Evolutionary conservation across 2,888 invertebrate genomes (phyloP).

Genomic region (Hirtodrosophila duncani): DNA sequence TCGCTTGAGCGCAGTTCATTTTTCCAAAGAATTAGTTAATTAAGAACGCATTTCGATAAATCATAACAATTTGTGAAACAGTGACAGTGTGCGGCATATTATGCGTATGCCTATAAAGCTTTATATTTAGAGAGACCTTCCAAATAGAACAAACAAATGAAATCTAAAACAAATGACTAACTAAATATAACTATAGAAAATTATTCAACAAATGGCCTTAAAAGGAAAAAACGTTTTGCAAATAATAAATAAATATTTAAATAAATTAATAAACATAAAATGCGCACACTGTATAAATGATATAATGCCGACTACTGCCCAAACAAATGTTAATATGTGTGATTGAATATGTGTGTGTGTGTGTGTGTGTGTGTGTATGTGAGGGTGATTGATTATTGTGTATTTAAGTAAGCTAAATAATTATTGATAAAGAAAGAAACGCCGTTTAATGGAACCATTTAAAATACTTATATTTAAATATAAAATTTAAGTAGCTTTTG

Average conservation of each 20-base stretch:
- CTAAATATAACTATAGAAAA: constrained; percentile 12
- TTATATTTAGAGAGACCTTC: constrained; percentile 50
- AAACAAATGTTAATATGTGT: constrained; percentile 32
- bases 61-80: constrained; percentile 36
- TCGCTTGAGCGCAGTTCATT: constrained; percentile 54
- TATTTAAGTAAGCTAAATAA: constrained; percentile 34
- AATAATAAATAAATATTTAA: constrained; percentile 20
- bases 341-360: constrained; percentile 1
- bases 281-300: constrained; percentile 60
- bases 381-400: background rate
- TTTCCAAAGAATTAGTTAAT: constrained; percentile 30
- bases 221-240: constrained; percentile 49
- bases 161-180: constrained; percentile 14
- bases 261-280: constrained; percentile 40
- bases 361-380: constrained; percentile 10
- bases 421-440: constrained; percentile 37
- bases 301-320: constrained; percentile 67
- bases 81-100: constrained; percentile 62
- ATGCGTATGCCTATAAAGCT: constrained; percentile 3
- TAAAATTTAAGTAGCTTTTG: constrained; percentile 67
- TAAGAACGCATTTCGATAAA: constrained; percentile 32
- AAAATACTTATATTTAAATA: constrained; percentile 32
- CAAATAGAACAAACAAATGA: constrained; percentile 62
- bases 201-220: constrained; percentile 37
- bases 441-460: constrained; percentile 46